phyloP scores from a whole-genome alignment of 2,888 invertebrate species.

The Chydorus sphaericus region DNA sequence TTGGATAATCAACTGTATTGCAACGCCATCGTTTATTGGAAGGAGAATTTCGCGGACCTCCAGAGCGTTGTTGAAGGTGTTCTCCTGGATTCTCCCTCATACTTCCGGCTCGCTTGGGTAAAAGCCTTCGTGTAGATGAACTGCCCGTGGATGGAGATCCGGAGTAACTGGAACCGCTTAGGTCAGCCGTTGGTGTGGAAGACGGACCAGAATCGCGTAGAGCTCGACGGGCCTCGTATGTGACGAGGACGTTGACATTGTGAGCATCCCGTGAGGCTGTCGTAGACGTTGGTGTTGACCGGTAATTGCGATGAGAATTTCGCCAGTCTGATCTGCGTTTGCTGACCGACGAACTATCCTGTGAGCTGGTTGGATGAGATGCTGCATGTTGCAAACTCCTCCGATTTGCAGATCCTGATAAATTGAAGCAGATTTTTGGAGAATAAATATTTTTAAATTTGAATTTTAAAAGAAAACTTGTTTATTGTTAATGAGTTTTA shows the following conservation, averaged over 20 bases:
- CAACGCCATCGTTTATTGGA: slow-evolving; percentile 4
- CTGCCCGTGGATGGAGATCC: background rate
- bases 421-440: too few relatives aligned
- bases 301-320: slow-evolving; percentile 4
- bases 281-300: background rate
- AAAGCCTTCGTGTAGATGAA: background rate
- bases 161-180: background rate
- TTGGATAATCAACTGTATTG: background rate
- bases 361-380: background rate
- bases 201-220: background rate
- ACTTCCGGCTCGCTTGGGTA: background rate
- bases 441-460: too few relatives aligned
- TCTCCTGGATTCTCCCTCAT: background rate
- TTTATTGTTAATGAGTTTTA: too few relatives aligned
- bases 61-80: background rate
- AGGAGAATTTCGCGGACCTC: background rate
- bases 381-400: slow-evolving; percentile 2
- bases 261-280: background rate
- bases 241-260: background rate
- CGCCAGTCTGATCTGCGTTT: slow-evolving; percentile 6
- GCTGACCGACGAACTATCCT: background rate
- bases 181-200: background rate
- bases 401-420: too few relatives aligned
- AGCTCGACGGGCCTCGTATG: slow-evolving; percentile 6
- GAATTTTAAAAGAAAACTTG: too few relatives aligned